phyloP scores from a whole-genome alignment of 1,140 invertebrate genomes.

The Leguminivora glycinivorella region DNA sequence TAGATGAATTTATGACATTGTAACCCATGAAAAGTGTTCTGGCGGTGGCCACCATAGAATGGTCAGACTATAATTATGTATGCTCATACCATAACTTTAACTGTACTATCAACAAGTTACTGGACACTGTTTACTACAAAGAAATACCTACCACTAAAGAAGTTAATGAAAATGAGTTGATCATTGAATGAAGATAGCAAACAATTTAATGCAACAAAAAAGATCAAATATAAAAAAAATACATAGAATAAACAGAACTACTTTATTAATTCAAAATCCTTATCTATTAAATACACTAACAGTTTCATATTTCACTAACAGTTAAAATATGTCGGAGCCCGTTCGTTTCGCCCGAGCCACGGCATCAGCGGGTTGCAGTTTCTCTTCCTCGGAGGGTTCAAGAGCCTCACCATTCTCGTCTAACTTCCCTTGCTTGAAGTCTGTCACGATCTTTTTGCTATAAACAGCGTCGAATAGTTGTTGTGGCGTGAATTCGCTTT shows the following conservation, averaged over 20 bases:
- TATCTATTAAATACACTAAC: slow-evolving; percentile 34
- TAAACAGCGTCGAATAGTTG: slow-evolving; percentile 93
- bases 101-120: background rate
- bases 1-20: too few relatives aligned
- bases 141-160: background rate
- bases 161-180: background rate
- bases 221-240: slow-evolving; percentile 5
- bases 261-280: background rate
- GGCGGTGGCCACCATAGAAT: too few relatives aligned
- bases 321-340: slow-evolving; percentile 88
- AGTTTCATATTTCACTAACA: slow-evolving; percentile 33
- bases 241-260: background rate
- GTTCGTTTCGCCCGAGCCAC: slow-evolving; percentile 83
- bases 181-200: background rate
- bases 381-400: slow-evolving; percentile 86
- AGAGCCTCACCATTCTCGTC: slow-evolving; percentile 83
- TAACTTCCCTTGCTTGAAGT: slow-evolving; percentile 87
- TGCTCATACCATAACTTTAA: too few relatives aligned
- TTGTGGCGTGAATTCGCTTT: slow-evolving; percentile 90
- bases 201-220: too few relatives aligned
- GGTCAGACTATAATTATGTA: too few relatives aligned
- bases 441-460: slow-evolving; percentile 87
- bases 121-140: background rate
- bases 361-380: slow-evolving; percentile 86
- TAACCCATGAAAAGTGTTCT: too few relatives aligned